Evolutionary conservation across 2,113 vertebrate genomes (phyloP).

Genomic region (Cavia porcellus): DNA sequence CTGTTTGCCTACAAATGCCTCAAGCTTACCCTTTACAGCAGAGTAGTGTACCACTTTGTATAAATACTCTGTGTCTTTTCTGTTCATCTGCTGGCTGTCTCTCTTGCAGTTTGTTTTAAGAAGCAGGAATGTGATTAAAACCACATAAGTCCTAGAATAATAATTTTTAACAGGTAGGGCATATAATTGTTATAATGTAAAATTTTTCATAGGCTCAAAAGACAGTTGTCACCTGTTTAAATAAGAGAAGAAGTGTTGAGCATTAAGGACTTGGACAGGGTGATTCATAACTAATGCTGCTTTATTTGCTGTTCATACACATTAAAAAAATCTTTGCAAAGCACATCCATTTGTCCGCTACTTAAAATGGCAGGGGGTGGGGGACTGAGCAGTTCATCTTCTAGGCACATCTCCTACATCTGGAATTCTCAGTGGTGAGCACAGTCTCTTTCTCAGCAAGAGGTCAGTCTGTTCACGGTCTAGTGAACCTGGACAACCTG

Average conservation of each 20-base stretch:
- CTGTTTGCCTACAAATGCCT: background rate
- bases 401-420: background rate
- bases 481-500: background rate
- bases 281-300: background rate
- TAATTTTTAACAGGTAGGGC: background rate
- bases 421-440: background rate
- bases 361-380: background rate
- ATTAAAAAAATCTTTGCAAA: constrained; percentile 16
- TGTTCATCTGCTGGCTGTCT: background rate
- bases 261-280: background rate
- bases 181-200: background rate
- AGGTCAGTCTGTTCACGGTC: background rate
- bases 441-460: background rate
- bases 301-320: background rate
- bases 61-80: background rate
- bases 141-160: background rate
- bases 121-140: constrained; percentile 39
- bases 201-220: background rate
- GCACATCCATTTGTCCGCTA: background rate
- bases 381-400: background rate
- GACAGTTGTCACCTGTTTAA: background rate
- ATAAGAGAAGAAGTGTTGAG: background rate
- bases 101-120: background rate
- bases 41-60: background rate
- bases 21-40: background rate